Evolutionary conservation across 2,888 invertebrate species (phyloP), one percentile per base, ranked within the genome.

Genomic region (Athalia rosae): DNA sequence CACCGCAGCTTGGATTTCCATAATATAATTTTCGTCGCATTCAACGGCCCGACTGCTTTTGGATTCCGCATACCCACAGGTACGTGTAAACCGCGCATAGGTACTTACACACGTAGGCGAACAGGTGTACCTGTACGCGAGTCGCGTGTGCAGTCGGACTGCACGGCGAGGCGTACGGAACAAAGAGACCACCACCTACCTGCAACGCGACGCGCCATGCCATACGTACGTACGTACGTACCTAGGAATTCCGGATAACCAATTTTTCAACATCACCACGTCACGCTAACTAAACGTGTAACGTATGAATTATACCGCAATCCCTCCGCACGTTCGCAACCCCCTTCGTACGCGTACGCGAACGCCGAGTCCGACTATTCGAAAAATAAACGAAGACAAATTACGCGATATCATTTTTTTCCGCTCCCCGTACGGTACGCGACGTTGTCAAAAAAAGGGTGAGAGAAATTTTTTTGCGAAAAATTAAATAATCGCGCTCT

Each of bases 221-320:
- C n/a, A n/a, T n/a, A n/a, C n/a, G n/a, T n/a, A n/a, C n/a, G n/a
- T n/a, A n/a, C n/a, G n/a, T n/a, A n/a, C n/a, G n/a, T n/a, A n/a
- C n/a, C n/a, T 43, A 13, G 45, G 56, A 71, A 71, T 58, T 58
- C 71, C 56, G 58, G 56, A 50, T 61, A 13, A 15, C 6, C 58
- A 56, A 71, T 71, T 71, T 71, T 71, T 71, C 71, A 71, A 13
- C 71, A 71, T 71, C 71, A 71, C 58, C 71, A 71, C 58, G 58
- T 8, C 71, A 58, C 45, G 56, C 28, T 28, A 28, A 28, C 28
- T 28, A 28, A 28, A 28, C 28, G 28, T 28, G 28, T 28, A 71
- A 71, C 58, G 56, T 58, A 71, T 71, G 71, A 71, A 71, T 71
- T 28, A 28, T 28, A 28, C 28, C n/a, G n/a, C n/a, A n/a, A 28